These are phyloP conservation scores for Setophaga kirtlandii DNA, from an alignment of 2,113 vertebrate species.

Conservation along the genomic window DNA sequence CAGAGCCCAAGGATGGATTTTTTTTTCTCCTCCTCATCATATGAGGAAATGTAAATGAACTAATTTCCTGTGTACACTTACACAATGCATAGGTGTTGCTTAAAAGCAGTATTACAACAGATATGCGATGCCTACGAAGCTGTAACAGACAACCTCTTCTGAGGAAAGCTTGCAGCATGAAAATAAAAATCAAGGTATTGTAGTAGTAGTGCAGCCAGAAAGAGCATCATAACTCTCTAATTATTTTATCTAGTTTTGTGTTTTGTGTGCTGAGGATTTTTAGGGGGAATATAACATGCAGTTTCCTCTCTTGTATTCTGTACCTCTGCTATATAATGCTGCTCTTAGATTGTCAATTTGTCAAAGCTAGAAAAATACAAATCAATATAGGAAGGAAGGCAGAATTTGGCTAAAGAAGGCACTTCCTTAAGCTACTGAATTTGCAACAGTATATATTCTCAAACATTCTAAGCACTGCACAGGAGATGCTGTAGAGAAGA, in stretches of 20 bases:
- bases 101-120: constrained; percentile 14
- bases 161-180: constrained; percentile 6
- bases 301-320: background rate
- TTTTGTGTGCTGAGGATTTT: background rate
- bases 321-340: background rate
- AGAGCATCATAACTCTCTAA: constrained; percentile 39
- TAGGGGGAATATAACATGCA: background rate
- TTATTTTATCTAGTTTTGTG: constrained; percentile 30
- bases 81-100: background rate
- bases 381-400: constrained; percentile 39
- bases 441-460: background rate
- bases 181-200: constrained; percentile 28
- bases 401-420: constrained; percentile 60
- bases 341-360: constrained; percentile 36
- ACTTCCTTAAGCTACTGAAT: constrained; percentile 50
- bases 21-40: background rate
- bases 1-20: background rate
- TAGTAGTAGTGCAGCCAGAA: constrained; percentile 31
- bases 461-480: constrained; percentile 18
- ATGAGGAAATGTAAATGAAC: background rate
- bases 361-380: constrained; percentile 57
- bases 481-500: constrained; percentile 15
- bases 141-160: background rate
- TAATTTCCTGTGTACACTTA: background rate
- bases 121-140: background rate